Evolutionary conservation across 1,140 invertebrate species (phyloP), one percentile per base, ranked within the genome.

Genomic region (Nymphalis io): DNA sequence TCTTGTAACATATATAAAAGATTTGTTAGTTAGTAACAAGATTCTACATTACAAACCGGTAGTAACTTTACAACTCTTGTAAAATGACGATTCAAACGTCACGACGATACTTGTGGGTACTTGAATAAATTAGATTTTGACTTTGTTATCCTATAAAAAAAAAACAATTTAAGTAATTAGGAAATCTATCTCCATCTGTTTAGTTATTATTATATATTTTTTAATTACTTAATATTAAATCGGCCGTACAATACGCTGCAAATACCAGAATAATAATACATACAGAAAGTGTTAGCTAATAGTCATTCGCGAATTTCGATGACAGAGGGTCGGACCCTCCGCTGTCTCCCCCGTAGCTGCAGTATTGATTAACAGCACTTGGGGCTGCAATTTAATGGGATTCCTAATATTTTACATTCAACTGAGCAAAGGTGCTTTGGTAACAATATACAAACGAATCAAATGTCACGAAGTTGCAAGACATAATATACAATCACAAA

Each of bases 291-390:
- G 57, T 62, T 60, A 68, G 66, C 65, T 64, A 72, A 72, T 74
- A 68, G 39, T 53, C 11, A 27, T 70, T 75, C 72, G 78, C 73
- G 60, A 81, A 74, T 76, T 78, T 60, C 68, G 40, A 23, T 66
- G 44, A 64, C 69, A 74, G 18, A 73, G 75, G 77, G 78, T 80
- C 68, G 68, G 60, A 76, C 78, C 78, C 78, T 76, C 66, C 27
- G 65, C 65, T 70, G 44, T 15, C 48, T 63, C 68, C 71, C 70
- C 72, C 39, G 58, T 66, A 72, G 61, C 48, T 79, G 75, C 74
- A 83, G 70, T 78, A 83, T 81, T 76, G 77, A 81, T 83, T 78
- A 73, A 71, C 55, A 40, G 33, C 68, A 61, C 64, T 57, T 62
- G 42, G 53, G 60, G 55, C 51, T 64, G 71, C 71, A 51, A 44